Conservation (phyloP, 2,888 invertebrate genomes). For the Thalpophila matura region DNA sequence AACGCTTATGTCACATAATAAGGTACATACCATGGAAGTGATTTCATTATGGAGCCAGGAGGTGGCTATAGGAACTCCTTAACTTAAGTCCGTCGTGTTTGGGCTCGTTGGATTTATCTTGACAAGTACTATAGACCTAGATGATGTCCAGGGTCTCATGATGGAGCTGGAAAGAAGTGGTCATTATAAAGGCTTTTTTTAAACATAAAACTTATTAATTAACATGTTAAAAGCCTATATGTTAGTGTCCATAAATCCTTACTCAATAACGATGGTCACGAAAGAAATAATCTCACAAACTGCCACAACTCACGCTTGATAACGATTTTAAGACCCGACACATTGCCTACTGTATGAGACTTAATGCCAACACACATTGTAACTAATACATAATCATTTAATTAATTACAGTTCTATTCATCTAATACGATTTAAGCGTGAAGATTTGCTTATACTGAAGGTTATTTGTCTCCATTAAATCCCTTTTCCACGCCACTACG, state of each 20-base stretch:
- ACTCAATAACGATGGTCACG: constrained; percentile 22
- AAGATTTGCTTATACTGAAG: constrained; percentile 29
- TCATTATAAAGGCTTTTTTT: no score
- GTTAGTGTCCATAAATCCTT: constrained; percentile 12
- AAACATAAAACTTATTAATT: background rate
- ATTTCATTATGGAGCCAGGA: no score
- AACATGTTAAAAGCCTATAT: background rate
- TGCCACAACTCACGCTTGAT: constrained; percentile 45
- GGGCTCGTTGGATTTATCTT: no score
- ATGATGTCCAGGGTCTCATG: no score
- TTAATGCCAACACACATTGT: constrained; percentile 43
- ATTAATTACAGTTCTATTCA: constrained; percentile 48
- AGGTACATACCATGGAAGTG: no score
- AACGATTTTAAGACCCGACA: constrained; percentile 22
- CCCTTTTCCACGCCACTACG: no score
- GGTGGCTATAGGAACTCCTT: no score
- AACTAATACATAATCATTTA: constrained; percentile 26
- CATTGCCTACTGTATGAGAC: constrained; percentile 26
- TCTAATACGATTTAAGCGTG: constrained; percentile 18
- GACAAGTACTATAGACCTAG: no score
- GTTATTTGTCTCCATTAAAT: constrained; percentile 22
- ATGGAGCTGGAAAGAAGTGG: no score
- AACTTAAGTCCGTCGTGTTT: no score
- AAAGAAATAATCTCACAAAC: constrained; percentile 18
- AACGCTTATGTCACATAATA: no score